phyloP scores from a whole-genome alignment of 2,888 invertebrate genomes.

The Tyria jacobaeae region DNA sequence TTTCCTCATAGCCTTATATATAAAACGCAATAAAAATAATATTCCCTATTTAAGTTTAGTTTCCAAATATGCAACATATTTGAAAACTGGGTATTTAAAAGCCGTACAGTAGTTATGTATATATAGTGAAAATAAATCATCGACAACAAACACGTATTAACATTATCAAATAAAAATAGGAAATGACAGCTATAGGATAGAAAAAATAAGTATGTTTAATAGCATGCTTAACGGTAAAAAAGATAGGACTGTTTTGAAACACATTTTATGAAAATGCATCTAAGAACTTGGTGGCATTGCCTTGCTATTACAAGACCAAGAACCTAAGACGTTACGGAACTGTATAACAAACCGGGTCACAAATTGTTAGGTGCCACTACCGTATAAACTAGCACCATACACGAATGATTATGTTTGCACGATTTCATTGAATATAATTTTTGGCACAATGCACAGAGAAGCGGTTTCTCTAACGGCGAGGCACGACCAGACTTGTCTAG shows the following conservation, averaged over 20 bases:
- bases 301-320: neutral
- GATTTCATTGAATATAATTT: conserved; percentile 28
- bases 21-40: neutral
- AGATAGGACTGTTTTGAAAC: too few relatives aligned
- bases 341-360: neutral
- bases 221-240: neutral
- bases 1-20: neutral
- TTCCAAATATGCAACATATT: neutral
- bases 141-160: too few relatives aligned
- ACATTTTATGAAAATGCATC: neutral
- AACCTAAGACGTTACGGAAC: neutral
- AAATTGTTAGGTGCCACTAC: neutral
- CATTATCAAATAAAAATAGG: too few relatives aligned
- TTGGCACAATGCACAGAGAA: conserved; percentile 33
- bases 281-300: neutral
- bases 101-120: neutral
- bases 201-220: too few relatives aligned
- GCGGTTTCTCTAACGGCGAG: conserved; percentile 39
- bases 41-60: neutral
- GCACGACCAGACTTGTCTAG: conserved; percentile 26
- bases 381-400: neutral
- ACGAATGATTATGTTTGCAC: neutral
- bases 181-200: too few relatives aligned
- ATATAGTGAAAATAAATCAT: too few relatives aligned
- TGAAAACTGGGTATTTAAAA: neutral